phyloP scores from a whole-genome alignment of 1,140 invertebrate species.

The Campoletis sonorensis region DNA sequence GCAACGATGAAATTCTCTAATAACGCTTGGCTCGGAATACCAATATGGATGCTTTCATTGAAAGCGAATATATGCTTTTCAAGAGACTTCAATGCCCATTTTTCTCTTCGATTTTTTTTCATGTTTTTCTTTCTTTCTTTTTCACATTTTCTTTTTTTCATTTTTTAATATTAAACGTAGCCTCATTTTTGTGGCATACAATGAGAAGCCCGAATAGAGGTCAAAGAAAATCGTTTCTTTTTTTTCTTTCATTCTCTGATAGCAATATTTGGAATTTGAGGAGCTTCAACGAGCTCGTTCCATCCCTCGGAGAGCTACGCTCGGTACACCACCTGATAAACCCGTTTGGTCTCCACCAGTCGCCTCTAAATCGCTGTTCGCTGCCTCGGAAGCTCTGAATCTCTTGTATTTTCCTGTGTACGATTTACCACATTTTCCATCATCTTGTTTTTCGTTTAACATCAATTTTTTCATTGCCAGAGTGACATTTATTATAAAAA shows the following conservation, averaged over 20 bases:
- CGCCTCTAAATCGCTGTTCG: slow-evolving; percentile 67
- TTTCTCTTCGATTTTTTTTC: slow-evolving; percentile 16
- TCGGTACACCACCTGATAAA: slow-evolving; percentile 67
- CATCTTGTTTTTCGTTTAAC: too few relatives aligned
- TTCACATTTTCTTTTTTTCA: slow-evolving; percentile 16
- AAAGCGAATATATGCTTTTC: slow-evolving; percentile 64
- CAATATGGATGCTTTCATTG: slow-evolving; percentile 66
- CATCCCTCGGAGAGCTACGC: slow-evolving; percentile 63
- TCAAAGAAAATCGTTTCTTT: background rate
- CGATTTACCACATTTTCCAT: background rate
- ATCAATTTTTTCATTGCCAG: too few relatives aligned
- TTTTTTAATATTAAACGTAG: slow-evolving; percentile 19
- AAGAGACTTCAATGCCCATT: slow-evolving; percentile 48
- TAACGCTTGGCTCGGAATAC: slow-evolving; percentile 39
- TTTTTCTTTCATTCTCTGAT: background rate
- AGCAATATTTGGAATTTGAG: slow-evolving; percentile 19
- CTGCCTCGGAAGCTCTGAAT: slow-evolving; percentile 70
- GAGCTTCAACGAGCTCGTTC: slow-evolving; percentile 68
- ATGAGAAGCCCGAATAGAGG: background rate
- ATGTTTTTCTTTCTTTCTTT: background rate
- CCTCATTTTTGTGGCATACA: background rate
- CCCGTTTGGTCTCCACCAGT: slow-evolving; percentile 60
- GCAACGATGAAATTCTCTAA: slow-evolving; percentile 42
- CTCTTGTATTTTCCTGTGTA: slow-evolving; percentile 72
- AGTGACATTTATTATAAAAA: too few relatives aligned